Evolutionary conservation across 2,113 vertebrate species (phyloP).

Genomic region (Diadophis punctatus): DNA sequence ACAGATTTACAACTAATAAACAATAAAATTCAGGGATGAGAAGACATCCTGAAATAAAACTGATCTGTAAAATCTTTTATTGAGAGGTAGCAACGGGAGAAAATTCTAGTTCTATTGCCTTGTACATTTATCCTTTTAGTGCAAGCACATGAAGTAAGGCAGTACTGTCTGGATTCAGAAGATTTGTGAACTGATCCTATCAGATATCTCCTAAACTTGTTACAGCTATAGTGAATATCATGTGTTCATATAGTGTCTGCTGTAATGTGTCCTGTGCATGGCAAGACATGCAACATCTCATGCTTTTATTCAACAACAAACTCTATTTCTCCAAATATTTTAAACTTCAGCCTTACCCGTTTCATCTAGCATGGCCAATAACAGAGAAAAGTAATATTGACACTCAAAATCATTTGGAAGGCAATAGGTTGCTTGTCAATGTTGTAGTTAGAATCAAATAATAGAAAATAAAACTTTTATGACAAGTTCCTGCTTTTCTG

Average conservation of each 20-base stretch:
- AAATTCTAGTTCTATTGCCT: neutral
- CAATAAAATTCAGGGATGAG: neutral
- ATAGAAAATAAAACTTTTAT: neutral
- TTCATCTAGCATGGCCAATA: neutral
- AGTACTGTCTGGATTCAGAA: neutral
- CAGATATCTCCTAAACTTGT: neutral
- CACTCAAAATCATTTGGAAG: neutral
- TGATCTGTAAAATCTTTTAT: neutral
- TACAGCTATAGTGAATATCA: neutral
- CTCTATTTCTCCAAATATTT: neutral
- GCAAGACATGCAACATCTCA: neutral
- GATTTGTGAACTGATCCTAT: neutral
- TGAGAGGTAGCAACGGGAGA: neutral
- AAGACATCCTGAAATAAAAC: neutral
- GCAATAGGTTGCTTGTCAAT: neutral
- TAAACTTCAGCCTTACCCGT: neutral
- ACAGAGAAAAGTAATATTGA: neutral
- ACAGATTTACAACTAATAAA: neutral
- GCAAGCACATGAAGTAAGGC: neutral
- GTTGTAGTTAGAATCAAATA: neutral
- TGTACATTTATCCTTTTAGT: neutral
- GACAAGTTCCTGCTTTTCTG: conserved; percentile 18
- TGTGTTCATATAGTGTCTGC: neutral
- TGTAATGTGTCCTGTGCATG: neutral
- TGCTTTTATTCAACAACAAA: neutral